Base-by-base conservation (phyloP, 35 echinoderm and acorn worm species). In the Diadema setosum region DNA sequence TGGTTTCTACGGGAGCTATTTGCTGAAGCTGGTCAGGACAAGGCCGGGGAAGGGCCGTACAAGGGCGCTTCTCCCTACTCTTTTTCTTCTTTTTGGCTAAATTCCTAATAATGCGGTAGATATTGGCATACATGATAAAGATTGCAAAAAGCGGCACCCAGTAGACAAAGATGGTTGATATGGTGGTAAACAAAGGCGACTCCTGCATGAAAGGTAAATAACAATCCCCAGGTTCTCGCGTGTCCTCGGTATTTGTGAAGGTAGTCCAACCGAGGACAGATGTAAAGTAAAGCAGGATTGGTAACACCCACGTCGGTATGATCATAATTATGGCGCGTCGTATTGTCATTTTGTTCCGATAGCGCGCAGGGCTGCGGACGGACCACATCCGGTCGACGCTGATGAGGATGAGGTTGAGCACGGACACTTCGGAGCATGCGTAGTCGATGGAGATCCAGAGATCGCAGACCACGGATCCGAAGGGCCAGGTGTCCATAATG, bases 311-410 rank as follows among this genome's bases (percentile, higher is more conserved):
- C 2, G 96, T 99, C 25, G 96, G 96, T 23, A 99, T 86, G 9
- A 99, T 99, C 96, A 99, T 99, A 1, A 99, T 69, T 15, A 91
- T 65, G 30, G 96, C 96, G 35, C 96, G 64, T 50, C 90, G 89
- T 5, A 99, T 67, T 33, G 90, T 99, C 96, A 99, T 99, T 86
- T 99, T 95, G 82, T 99, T 99, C 63, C 96, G 93, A 80, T 99
- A 99, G 5, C 83, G 83, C n/a, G 96, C 93, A 39, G 96, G 96
- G 34, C 89, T 92, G 29, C 86, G 91, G 5, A 99, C 96, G 1
- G 96, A 99, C 96, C 96, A 99, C n/a, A 99, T 46, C 67, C 96
- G 45, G 86, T 99, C 96, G 21, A 85, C 86, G 59, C 96, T 99
- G 23, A 99, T 99, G 83, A 99, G 91, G 31, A 99, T 92, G 17